phyloP scores from a whole-genome alignment of 2,797 vertebrate genomes.

The Coluber constrictor region DNA sequence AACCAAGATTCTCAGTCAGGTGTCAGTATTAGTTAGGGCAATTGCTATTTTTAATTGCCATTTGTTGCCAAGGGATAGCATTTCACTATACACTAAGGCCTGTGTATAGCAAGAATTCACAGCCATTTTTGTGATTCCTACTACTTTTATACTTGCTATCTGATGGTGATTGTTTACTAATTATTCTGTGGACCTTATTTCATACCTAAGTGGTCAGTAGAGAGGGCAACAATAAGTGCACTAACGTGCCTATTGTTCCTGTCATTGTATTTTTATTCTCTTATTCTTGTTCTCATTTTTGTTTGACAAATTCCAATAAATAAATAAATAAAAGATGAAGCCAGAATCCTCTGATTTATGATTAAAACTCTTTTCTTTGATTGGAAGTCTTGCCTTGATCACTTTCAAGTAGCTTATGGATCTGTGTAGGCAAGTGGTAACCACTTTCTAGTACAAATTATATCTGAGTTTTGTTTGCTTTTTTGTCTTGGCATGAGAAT shows the following conservation, averaged over 20 bases:
- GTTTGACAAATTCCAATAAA: no score
- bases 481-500: constrained; percentile 4
- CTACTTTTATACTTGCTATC: neutral
- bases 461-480: neutral
- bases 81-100: neutral
- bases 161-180: neutral
- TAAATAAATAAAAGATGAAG: neutral
- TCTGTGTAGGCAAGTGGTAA: neutral
- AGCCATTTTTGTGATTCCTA: neutral
- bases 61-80: neutral
- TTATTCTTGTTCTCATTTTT: no score
- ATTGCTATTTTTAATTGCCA: neutral
- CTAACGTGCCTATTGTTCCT: no score
- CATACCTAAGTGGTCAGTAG: no score
- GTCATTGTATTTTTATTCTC: no score
- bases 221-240: no score
- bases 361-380: neutral
- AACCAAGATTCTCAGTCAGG: neutral
- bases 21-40: neutral
- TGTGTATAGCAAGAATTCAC: neutral
- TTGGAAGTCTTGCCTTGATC: neutral
- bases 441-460: neutral
- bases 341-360: neutral
- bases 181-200: no score
- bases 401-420: neutral